Conservation (phyloP, 2,888 invertebrate genomes). For the Nysson spinosus region DNA sequence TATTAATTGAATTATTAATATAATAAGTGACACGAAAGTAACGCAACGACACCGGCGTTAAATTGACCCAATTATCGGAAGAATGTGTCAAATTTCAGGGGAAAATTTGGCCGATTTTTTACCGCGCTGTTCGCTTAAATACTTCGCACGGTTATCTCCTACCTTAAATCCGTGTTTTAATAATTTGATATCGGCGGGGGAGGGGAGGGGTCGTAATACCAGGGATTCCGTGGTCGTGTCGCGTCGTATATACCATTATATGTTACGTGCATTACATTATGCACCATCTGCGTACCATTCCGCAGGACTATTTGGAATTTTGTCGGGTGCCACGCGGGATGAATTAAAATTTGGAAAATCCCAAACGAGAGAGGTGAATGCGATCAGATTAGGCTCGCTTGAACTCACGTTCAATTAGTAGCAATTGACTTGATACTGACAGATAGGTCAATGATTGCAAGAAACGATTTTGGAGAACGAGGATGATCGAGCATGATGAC, state of each 20-base stretch:
- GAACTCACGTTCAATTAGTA: neutral
- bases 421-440: neutral
- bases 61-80: no score
- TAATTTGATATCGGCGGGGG: constrained; percentile 32
- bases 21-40: no score
- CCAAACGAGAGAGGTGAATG: neutral
- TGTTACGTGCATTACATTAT: constrained; percentile 41
- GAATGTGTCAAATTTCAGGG: no score
- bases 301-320: constrained; percentile 34
- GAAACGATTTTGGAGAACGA: constrained; percentile 10
- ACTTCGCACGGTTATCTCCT: neutral
- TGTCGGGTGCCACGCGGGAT: constrained; percentile 12
- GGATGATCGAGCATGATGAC: constrained; percentile 30
- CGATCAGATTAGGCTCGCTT: neutral
- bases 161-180: constrained; percentile 34
- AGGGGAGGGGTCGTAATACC: constrained; percentile 26
- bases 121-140: neutral
- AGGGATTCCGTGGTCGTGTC: constrained; percentile 38
- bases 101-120: constrained; percentile 9
- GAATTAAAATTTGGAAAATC: neutral
- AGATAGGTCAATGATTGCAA: neutral
- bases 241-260: constrained; percentile 35
- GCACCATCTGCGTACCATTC: constrained; percentile 45
- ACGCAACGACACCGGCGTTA: no score
- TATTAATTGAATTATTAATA: no score